Percentiles rank a stretch among this genome's conserved stretches.
phyloP scores from a whole-genome alignment of 2,113 vertebrate genomes.

The Halichoeres trimaculatus region DNA sequence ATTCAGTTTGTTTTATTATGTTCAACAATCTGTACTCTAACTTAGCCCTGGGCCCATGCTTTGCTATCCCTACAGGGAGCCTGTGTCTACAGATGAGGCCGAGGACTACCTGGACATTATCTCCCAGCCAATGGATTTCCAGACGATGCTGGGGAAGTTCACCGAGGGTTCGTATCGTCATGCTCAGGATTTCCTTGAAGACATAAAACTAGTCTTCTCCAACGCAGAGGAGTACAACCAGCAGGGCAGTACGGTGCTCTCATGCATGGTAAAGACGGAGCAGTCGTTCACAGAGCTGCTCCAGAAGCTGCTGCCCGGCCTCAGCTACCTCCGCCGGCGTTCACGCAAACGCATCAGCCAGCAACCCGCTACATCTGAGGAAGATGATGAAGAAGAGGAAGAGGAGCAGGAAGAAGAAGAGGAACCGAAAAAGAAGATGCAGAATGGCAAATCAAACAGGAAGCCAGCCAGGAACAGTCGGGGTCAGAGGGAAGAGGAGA shows the following conservation, averaged over 20 bases:
- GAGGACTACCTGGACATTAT: slow-evolving; percentile 95
- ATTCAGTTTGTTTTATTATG: background rate
- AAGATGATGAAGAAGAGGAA: slow-evolving; percentile 45
- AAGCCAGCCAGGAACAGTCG: slow-evolving; percentile 41
- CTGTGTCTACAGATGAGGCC: slow-evolving; percentile 91
- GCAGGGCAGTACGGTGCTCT: slow-evolving; percentile 89
- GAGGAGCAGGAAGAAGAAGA: slow-evolving; percentile 48
- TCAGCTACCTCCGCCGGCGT: slow-evolving; percentile 90
- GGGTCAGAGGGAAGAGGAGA: slow-evolving; percentile 45
- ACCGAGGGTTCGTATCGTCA: slow-evolving; percentile 88
- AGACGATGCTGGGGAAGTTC: slow-evolving; percentile 94
- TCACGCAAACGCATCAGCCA: slow-evolving; percentile 82
- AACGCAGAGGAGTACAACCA: slow-evolving; percentile 96
- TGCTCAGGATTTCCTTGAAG: slow-evolving; percentile 90
- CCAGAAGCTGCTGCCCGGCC: slow-evolving; percentile 91
- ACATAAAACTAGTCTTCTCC: slow-evolving; percentile 94
- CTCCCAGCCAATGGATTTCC: slow-evolving; percentile 94
- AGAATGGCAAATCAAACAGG: slow-evolving; percentile 71
- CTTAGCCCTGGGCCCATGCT: background rate
- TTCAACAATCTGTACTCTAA: background rate
- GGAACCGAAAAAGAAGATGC: slow-evolving; percentile 62
- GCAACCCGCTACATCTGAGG: slow-evolving; percentile 61
- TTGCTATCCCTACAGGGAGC: slow-evolving; percentile 85
- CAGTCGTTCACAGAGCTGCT: slow-evolving; percentile 91
- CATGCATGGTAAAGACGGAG: slow-evolving; percentile 93